A percentile compares a stretch with the other conserved stretches of the same genome.
Conservation (phyloP, 35 echinoderm and acorn worm species). For the Diadema setosum region DNA sequence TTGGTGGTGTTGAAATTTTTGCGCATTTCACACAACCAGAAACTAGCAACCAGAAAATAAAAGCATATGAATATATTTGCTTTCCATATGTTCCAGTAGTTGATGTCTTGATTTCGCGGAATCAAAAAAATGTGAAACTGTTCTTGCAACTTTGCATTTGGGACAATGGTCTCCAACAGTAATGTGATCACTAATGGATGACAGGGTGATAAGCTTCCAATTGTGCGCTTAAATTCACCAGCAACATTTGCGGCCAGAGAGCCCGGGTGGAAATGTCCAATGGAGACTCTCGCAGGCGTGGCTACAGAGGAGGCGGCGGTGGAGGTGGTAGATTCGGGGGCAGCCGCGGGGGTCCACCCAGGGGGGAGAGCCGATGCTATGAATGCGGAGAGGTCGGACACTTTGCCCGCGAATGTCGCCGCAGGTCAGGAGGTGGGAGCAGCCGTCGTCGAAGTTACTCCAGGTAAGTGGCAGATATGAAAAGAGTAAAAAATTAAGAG, state of each 20-base stretch:
- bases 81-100: too few relatives aligned
- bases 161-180: too few relatives aligned
- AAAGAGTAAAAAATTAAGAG: neutral
- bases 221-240: too few relatives aligned
- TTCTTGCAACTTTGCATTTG: too few relatives aligned
- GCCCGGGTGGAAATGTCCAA: constrained; percentile 42
- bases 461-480: neutral
- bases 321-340: neutral
- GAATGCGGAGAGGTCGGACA: constrained; percentile 64
- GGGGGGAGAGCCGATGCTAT: constrained; percentile 47
- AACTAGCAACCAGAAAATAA: too few relatives aligned
- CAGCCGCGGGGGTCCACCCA: neutral
- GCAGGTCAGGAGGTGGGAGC: neutral
- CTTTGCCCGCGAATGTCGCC: constrained; percentile 51
- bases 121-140: too few relatives aligned
- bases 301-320: neutral
- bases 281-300: constrained; percentile 18
- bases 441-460: neutral
- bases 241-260: constrained; percentile 35
- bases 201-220: too few relatives aligned
- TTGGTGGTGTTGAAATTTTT: too few relatives aligned
- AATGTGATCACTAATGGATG: too few relatives aligned
- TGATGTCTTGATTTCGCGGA: too few relatives aligned
- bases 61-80: too few relatives aligned
- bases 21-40: too few relatives aligned